A percentile compares a stretch with the other conserved stretches of the same genome.
These are phyloP conservation scores for Conops quadrifasciatus DNA, from an alignment of 2,888 invertebrate genomes.

Conservation along the genomic window DNA sequence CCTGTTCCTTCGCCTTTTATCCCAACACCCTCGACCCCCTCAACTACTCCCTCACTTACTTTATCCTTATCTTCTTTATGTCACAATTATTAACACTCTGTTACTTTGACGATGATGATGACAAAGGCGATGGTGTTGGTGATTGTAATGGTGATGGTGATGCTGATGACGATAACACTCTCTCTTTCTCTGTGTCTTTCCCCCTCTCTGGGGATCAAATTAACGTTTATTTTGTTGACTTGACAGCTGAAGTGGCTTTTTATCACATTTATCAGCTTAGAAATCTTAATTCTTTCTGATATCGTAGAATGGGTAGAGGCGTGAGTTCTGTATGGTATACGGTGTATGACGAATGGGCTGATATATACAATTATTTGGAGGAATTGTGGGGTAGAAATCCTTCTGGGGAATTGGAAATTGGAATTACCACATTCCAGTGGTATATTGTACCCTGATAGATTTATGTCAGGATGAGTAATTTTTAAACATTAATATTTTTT, in stretches of 20 bases:
- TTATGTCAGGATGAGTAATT: too few species aligned
- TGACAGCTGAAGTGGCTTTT: conserved; percentile 35
- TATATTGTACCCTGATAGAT: too few species aligned
- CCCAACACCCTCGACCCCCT: not conserved
- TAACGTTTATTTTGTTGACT: conserved; percentile 33
- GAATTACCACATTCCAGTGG: too few species aligned
- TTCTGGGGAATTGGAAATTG: too few species aligned
- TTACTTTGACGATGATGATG: conserved; percentile 7
- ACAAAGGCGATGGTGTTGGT: not conserved
- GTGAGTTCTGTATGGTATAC: too few species aligned
- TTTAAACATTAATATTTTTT: too few species aligned
- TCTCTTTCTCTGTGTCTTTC: not conserved
- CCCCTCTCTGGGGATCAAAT: conserved; percentile 28
- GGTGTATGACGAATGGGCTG: not conserved
- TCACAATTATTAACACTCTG: conserved; percentile 34
- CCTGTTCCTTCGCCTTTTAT: not conserved
- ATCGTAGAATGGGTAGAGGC: too few species aligned
- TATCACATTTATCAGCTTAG: conserved; percentile 34
- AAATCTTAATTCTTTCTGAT: conserved; percentile 18
- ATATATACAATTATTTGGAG: not conserved
- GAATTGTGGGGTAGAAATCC: not conserved
- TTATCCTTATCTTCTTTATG: not conserved
- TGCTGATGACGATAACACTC: not conserved
- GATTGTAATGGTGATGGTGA: not conserved
- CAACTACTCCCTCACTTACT: not conserved